Evolutionary conservation across 1,140 invertebrate species (phyloP), one percentile per base, ranked within the genome.

Genomic region (Brachionus sp.): DNA sequence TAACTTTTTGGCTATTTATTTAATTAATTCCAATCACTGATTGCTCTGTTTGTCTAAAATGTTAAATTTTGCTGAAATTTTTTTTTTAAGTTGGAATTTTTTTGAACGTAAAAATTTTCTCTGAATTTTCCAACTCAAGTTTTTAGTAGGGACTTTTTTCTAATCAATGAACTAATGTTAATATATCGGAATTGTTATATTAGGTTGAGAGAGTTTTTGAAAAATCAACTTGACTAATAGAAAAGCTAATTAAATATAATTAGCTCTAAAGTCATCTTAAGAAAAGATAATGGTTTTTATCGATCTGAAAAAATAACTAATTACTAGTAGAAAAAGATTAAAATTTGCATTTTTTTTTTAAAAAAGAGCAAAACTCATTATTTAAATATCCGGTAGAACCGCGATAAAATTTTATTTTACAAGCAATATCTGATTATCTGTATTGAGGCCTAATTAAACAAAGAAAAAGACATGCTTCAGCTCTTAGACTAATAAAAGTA

Each of bases 381-480:
- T 70, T 70, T 70, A 70, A 70, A 70, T 70, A 70, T 70, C 66
- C 66, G 66, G 66, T 70, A 70, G 37, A 33, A 70, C 5, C 13
- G 12, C 12, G 37, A 70, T 70, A 37, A 57, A 57, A 57, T 37
- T 70, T 70, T 13, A 39, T 39, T 68, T 29, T n/a, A 29, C 5
- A 35, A 35, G 13, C 23, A 25, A 12, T 35, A 68, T 33, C 33
- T 29, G 25, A 39, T 68, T 70, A 70, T 70, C 66, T 37, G 33
- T 70, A 9, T 70, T 12, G 37, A 70, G 16, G 37, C 37, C 33
- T 19, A 70, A 70, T 39, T 70, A 70, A 70, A 39, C 37, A 39
- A 35, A 70, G 37, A 33, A 39, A 42, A 70, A 39, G 37, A 66
- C 64, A 66, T 33, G 64, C 25, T 13, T 37, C 37, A 37, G 35